phyloP scores from a whole-genome alignment of 2,888 invertebrate genomes.

The Rugalucina vietnamica region DNA sequence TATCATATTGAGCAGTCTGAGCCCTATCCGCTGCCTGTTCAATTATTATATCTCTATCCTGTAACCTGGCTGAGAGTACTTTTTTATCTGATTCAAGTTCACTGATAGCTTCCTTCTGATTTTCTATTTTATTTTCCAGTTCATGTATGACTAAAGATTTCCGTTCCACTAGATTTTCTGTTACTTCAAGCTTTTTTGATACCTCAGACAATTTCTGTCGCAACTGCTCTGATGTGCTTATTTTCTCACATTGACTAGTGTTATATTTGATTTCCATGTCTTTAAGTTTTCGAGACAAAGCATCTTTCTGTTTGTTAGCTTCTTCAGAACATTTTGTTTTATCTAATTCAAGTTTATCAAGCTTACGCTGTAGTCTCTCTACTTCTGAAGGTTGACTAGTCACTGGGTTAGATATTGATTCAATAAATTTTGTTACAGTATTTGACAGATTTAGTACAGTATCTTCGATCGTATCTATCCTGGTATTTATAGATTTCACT shows the following conservation, averaged over 20 bases:
- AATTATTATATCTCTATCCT: neutral
- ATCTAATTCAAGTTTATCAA: neutral
- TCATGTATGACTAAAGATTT: neutral
- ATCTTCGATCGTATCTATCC: neutral
- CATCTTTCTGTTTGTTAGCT: neutral
- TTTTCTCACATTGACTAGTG: neutral
- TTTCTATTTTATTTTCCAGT: neutral
- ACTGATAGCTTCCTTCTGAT: neutral
- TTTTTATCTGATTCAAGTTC: neutral
- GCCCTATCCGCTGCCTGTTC: neutral
- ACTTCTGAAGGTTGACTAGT: neutral
- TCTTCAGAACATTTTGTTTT: neutral
- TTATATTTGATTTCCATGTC: neutral
- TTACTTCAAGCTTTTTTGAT: neutral
- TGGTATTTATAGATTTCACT: neutral
- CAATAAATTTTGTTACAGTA: neutral
- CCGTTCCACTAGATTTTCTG: neutral
- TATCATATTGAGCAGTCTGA: neutral
- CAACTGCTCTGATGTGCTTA: neutral
- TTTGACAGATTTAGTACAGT: neutral
- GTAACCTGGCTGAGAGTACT: neutral
- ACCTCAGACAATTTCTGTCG: neutral
- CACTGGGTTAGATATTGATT: neutral
- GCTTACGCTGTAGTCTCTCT: neutral
- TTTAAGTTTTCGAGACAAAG: neutral